These are phyloP conservation scores for Solea senegalensis DNA, from an alignment of 2,113 vertebrate genomes.

Conservation along the genomic window DNA sequence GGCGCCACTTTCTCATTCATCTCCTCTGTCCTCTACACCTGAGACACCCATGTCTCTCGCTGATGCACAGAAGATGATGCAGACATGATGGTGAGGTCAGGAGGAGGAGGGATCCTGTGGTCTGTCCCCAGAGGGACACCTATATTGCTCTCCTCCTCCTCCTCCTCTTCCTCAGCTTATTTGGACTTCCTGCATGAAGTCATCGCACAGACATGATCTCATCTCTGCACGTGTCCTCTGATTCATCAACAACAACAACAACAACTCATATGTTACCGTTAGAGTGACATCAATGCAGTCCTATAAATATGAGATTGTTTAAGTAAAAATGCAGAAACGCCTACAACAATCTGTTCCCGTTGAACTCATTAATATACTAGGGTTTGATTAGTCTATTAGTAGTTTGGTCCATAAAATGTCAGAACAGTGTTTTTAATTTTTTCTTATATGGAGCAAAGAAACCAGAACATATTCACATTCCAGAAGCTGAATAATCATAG, in stretches of 20 bases:
- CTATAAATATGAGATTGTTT: neutral
- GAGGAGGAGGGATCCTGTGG: slow-evolving; percentile 65
- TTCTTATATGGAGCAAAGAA: too few relatives aligned
- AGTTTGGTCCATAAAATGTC: too few relatives aligned
- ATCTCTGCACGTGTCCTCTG: slow-evolving; percentile 44
- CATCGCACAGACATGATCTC: slow-evolving; percentile 76
- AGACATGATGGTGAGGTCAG: slow-evolving; percentile 5
- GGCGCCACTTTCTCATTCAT: slow-evolving; percentile 49
- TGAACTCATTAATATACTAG: too few relatives aligned
- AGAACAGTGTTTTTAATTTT: too few relatives aligned
- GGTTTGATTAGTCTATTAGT: too few relatives aligned
- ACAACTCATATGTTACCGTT: slow-evolving; percentile 37
- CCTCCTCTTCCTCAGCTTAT: slow-evolving; percentile 65
- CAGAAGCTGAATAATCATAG: too few relatives aligned
- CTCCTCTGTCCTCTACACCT: slow-evolving; percentile 39
- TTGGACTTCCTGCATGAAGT: slow-evolving; percentile 80
- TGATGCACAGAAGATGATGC: slow-evolving; percentile 43
- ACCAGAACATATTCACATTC: too few relatives aligned
- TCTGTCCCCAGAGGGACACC: slow-evolving; percentile 62
- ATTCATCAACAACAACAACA: slow-evolving; percentile 47
- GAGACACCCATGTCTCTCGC: slow-evolving; percentile 30
- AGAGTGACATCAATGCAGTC: neutral
- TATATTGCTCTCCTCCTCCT: slow-evolving; percentile 67
- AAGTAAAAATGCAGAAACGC: too few relatives aligned
- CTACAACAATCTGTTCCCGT: too few relatives aligned